Conservation (phyloP, 1,140 invertebrate species). For the Meloidogyne hapla region DNA sequence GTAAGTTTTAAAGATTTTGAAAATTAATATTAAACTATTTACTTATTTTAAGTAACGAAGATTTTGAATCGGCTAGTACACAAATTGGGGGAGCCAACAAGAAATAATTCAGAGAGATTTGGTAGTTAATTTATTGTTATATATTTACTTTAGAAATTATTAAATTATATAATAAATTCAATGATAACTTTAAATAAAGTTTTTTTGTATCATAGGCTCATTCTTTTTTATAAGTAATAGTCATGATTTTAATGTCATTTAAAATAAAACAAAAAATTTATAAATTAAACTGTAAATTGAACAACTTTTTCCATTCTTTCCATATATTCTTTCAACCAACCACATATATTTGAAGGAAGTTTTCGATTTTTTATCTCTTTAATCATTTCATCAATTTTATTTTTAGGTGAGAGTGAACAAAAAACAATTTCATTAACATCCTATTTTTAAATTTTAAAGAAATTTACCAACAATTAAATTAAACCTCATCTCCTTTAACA, state of each 20-base stretch:
- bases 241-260: no score
- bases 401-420: background rate
- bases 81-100: background rate
- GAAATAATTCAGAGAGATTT: no score
- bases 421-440: slow-evolving; percentile 1
- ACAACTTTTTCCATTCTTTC: background rate
- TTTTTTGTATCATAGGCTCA: no score
- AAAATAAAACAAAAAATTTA: background rate
- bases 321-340: background rate
- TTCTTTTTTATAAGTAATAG: no score
- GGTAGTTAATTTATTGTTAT: no score
- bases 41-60: background rate
- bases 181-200: no score
- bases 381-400: background rate
- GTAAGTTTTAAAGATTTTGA: background rate
- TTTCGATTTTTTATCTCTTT: background rate
- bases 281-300: background rate
- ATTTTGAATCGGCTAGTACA: background rate
- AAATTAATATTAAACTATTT: background rate
- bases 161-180: no score
- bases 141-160: no score
- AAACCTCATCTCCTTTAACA: slow-evolving; percentile 27
- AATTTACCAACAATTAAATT: background rate
- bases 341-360: background rate
- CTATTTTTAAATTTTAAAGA: background rate